These are phyloP conservation scores for Oedothorax gibbosus DNA, from an alignment of 1,140 invertebrate genomes.

Conservation along the genomic window DNA sequence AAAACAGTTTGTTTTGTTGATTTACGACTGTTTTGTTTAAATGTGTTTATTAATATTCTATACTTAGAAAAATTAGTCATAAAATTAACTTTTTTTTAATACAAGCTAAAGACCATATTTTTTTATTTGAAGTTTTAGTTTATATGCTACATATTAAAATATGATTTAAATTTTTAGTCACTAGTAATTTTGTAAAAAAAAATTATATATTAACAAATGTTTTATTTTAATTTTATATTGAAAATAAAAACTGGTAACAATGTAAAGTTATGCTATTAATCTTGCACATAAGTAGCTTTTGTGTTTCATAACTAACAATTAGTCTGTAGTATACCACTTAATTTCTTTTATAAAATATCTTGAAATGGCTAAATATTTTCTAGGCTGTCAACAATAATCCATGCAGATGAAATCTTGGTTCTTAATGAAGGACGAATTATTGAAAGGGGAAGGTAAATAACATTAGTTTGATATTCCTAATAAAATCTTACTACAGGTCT, in stretches of 20 bases:
- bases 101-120: too few species aligned
- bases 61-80: too few species aligned
- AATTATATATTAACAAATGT: too few species aligned
- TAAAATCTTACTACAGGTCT: too few species aligned
- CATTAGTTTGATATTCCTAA: too few species aligned
- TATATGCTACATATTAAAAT: background rate
- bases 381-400: constrained; percentile 87
- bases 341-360: background rate
- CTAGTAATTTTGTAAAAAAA: too few species aligned
- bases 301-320: background rate
- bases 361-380: background rate
- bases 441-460: constrained; percentile 85
- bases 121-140: too few species aligned
- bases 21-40: too few species aligned
- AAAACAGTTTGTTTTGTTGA: too few species aligned
- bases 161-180: background rate
- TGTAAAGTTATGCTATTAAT: background rate
- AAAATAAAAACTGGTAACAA: too few species aligned
- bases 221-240: too few species aligned
- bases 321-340: background rate
- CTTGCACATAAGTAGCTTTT: background rate
- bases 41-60: too few species aligned
- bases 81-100: background rate
- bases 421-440: constrained; percentile 89
- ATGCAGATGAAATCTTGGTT: constrained; percentile 92